A percentile compares a stretch with the other conserved stretches of the same genome.
Conservation (phyloP, 64 coral and sea anemone genomes). For the Pachyseris speciosa region DNA sequence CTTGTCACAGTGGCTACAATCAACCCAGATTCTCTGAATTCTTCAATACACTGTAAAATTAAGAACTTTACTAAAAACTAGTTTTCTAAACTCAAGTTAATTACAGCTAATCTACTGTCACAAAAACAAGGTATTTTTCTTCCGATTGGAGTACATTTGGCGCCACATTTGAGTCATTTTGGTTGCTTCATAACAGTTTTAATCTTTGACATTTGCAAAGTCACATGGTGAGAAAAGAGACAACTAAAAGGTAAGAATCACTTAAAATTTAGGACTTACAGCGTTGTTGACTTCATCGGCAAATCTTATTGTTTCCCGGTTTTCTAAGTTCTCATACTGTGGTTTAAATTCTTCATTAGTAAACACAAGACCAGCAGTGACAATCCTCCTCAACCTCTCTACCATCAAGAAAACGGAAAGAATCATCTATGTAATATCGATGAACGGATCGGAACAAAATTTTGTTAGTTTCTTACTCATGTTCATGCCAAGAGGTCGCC, state of each 20-base stretch:
- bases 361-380: neutral
- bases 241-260: too few species aligned
- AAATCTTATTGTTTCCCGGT: neutral
- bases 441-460: too few species aligned
- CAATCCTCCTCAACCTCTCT: neutral
- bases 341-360: neutral
- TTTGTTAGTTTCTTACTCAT: too few species aligned
- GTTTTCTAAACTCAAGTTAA: neutral
- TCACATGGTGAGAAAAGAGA: too few species aligned
- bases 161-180: too few species aligned
- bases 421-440: too few species aligned
- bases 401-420: neutral
- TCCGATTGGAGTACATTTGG: too few species aligned
- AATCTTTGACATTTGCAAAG: too few species aligned
- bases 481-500: too few species aligned
- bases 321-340: neutral
- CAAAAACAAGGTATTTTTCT: too few species aligned
- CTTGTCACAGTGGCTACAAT: neutral
- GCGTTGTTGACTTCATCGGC: neutral
- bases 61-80: neutral
- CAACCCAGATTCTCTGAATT: neutral
- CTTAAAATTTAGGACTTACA: neutral
- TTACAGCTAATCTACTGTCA: too few species aligned
- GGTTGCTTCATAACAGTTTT: too few species aligned
- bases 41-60: neutral